Base-by-base conservation (phyloP, 2,113 vertebrate genomes). In the Echinops telfairi region DNA sequence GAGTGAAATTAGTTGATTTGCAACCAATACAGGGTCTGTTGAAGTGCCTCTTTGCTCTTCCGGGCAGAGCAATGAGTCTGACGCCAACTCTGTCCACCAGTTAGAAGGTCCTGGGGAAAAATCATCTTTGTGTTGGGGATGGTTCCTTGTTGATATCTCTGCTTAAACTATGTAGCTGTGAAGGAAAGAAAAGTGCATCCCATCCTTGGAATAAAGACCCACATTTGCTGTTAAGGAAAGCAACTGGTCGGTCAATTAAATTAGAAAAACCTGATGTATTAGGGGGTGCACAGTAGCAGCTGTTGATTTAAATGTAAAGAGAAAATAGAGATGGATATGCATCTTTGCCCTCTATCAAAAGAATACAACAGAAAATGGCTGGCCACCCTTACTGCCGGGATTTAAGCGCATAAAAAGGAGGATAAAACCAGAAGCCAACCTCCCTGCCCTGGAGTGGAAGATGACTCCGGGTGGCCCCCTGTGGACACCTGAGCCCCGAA, bases 1-100 rank as follows among this genome's bases (percentile, higher is more conserved):
- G 73, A 53, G n/a, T 88, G 60, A 95, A 91, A 91, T 94, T 68
- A 82, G 57, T 76, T 82, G 71, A 93, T 40, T 93, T 36, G 84
- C 12, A 58, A 88, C 68, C 68, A 81, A 91, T 88, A 70, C 1
- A 89, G 7, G 78, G 81, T 43, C 33, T 81, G 40, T 71, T 68
- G 66, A 76, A 88, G 68, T 80, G 68, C 53, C 53, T 66, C 43
- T 78, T 36, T 92, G 53, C 43, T 91, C 58, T 47, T 53, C 47
- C 19, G 43, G 91, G 33, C 66, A 71, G 53, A 96, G 86, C 36
- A 90, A 60, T 79, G 43, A 31, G 22, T 86, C 36, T 81, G 43
- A 83, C 27, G 15, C 78, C 94, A 78, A 20, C 20, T 91, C 31
- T 84, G 38, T 16, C n/a, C 15, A 66, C n/a, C 47, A n/a, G 83